These are phyloP conservation scores for Ceriagrion tenellum DNA, from an alignment of 2,888 invertebrate genomes.

Conservation along the genomic window DNA sequence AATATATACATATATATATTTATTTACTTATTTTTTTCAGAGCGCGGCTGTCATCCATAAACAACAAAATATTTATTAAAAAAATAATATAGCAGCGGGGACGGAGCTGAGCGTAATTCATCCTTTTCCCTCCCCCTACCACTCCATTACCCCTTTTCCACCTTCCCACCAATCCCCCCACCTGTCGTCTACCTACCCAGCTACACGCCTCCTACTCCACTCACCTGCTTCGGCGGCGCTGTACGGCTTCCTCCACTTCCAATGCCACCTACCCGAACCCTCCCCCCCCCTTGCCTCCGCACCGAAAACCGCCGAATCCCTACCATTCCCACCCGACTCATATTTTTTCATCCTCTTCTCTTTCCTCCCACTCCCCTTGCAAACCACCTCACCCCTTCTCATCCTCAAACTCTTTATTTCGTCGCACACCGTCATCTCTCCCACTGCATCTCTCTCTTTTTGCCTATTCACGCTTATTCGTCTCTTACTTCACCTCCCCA, in stretches of 20 bases:
- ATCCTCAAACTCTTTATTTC: conserved; percentile 24
- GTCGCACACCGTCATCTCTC: not conserved
- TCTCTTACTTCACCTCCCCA: not conserved
- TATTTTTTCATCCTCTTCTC: too few species aligned
- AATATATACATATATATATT: too few species aligned
- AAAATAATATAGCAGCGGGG: not conserved
- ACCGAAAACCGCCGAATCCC: not conserved
- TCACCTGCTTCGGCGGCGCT: conserved; percentile 4
- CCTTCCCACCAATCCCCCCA: not conserved
- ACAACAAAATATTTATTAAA: conserved; percentile 34
- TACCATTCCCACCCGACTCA: not conserved
- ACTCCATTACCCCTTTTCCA: not conserved
- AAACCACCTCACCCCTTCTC: not conserved
- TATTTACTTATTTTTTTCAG: not conserved
- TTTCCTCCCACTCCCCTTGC: not conserved
- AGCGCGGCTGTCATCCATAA: conserved; percentile 39
- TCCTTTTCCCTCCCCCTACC: not conserved
- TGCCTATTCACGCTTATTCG: not conserved
- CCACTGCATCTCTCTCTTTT: not conserved
- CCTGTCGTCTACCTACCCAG: not conserved
- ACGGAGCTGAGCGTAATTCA: conserved; percentile 39
- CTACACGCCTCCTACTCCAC: not conserved
- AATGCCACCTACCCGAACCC: too few species aligned
- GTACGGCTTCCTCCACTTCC: not conserved
- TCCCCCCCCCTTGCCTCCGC: not conserved